These are phyloP conservation scores for Neogale vison DNA, from an alignment of 2,113 vertebrate species.

Conservation along the genomic window DNA sequence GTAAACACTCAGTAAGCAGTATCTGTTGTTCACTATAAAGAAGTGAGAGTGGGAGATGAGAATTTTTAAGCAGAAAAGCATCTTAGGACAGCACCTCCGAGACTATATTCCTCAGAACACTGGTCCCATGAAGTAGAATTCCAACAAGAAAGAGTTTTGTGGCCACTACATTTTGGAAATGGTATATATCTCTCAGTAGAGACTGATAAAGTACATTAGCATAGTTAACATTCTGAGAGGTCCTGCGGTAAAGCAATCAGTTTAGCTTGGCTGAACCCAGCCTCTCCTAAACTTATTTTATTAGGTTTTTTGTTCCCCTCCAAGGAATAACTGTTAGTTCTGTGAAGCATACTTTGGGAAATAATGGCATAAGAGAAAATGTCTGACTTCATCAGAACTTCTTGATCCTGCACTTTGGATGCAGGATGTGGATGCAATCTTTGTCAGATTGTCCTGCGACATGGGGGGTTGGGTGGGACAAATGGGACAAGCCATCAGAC, in stretches of 20 bases:
- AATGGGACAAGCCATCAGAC: not conserved
- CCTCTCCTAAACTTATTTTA: not conserved
- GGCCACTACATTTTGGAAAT: not conserved
- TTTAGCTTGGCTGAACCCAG: not conserved
- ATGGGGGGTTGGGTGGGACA: not conserved
- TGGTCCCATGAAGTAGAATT: conserved; percentile 24
- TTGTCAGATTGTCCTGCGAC: not conserved
- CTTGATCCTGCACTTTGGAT: not conserved
- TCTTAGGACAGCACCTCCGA: not conserved
- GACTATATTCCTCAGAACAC: not conserved
- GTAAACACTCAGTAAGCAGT: not conserved
- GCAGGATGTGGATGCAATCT: too few relatives aligned
- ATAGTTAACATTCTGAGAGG: not conserved
- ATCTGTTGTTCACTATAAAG: not conserved
- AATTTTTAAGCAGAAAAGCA: not conserved
- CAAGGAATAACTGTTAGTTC: not conserved
- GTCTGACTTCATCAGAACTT: not conserved
- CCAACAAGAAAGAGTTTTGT: not conserved
- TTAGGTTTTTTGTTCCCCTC: not conserved
- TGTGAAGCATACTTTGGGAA: not conserved
- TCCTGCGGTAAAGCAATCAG: not conserved
- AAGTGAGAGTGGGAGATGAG: not conserved
- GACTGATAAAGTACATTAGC: not conserved
- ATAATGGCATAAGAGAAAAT: not conserved
- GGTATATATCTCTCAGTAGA: not conserved